Conservation (phyloP, 2,113 vertebrate genomes). For the Himantopus leucocephalus region DNA sequence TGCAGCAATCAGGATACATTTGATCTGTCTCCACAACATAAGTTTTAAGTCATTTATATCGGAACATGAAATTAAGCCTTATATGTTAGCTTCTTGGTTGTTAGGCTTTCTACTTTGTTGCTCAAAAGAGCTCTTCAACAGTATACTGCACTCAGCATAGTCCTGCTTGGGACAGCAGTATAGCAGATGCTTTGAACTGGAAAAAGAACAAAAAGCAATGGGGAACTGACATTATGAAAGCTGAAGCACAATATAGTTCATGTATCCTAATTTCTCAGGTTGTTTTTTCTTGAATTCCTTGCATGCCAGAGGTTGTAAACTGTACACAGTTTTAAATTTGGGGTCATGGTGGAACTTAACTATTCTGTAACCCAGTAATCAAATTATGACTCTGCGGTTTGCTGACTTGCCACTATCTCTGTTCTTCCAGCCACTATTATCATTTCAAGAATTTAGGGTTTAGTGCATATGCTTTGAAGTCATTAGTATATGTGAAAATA, state of each 20-base stretch:
- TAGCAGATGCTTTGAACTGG: not conserved
- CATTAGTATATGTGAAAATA: not conserved
- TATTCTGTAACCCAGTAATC: not conserved
- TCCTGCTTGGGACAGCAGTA: not conserved
- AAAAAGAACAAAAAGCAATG: not conserved
- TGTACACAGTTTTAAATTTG: not conserved
- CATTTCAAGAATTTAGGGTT: not conserved
- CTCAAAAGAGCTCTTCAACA: not conserved
- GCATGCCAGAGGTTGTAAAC: not conserved
- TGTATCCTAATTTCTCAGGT: not conserved
- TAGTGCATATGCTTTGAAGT: not conserved
- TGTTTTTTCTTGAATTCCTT: conserved; percentile 1
- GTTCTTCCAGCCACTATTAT: not conserved
- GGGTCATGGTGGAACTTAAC: not conserved
- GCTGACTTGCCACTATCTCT: not conserved
- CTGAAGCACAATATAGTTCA: not conserved
- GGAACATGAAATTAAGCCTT: not conserved
- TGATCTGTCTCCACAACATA: not conserved
- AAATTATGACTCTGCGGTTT: conserved; percentile 22
- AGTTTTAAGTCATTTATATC: not conserved
- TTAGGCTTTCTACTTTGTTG: not conserved
- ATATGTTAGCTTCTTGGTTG: not conserved
- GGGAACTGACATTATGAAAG: not conserved
- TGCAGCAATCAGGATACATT: not conserved
- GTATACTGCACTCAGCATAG: not conserved